These are phyloP conservation scores for Eira barbara DNA, from an alignment of 2,113 vertebrate genomes.

Conservation along the genomic window DNA sequence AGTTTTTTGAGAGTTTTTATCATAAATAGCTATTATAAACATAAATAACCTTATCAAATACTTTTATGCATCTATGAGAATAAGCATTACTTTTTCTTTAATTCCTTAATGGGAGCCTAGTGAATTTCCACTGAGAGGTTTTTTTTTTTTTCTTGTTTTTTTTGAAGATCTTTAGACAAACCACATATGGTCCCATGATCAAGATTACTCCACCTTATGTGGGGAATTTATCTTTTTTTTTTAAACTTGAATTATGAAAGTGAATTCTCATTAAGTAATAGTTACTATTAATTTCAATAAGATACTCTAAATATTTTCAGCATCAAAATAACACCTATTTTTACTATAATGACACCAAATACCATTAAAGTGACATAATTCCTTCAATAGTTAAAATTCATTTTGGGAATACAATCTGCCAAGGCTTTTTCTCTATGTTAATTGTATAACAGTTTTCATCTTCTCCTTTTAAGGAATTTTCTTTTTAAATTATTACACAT, in stretches of 20 bases:
- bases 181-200: neutral
- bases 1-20: neutral
- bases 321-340: neutral
- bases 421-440: neutral
- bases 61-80: neutral
- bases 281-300: neutral
- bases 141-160: neutral
- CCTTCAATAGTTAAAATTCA: neutral
- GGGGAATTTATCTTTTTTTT: neutral
- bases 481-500: neutral
- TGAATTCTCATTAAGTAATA: neutral
- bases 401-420: neutral
- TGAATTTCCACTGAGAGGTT: neutral
- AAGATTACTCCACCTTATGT: neutral
- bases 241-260: neutral
- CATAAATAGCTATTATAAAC: neutral
- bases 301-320: neutral
- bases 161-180: neutral
- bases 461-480: neutral
- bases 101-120: neutral
- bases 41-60: neutral
- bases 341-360: neutral
- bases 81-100: neutral
- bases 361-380: neutral
- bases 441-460: neutral